Base-by-base conservation (phyloP, 2,888 invertebrate species). In the Drosophila testacea region DNA sequence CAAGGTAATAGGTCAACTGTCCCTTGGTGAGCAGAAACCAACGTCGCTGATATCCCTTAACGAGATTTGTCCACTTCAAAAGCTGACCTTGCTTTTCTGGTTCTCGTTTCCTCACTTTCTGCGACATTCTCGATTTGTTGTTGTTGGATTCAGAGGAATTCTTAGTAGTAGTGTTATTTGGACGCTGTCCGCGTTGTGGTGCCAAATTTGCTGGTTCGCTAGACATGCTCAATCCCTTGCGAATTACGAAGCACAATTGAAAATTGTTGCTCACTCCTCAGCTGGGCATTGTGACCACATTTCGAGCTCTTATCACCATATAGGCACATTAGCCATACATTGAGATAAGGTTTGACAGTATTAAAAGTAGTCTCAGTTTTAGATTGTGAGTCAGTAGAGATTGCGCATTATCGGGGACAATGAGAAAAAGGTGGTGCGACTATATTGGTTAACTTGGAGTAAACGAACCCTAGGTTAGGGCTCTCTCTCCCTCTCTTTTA, bases 11-110 rank as follows among this genome's bases (percentile, higher is more conserved):
- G 73, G 98, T 98, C 90, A 99, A 95, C 89, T 97, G 95, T 92
- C 98, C 98, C 94, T 98, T 97, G 91, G 98, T 97, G 91, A 99
- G 95, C 89, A 99, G 99, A 94, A 99, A 99, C 99, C 99, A 99
- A 90, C 99, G 95, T 92, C 98, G 96, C 93, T 99, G 99, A 93
- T 99, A 99, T 89, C 99, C 97, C 94, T 98, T 98, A 73, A 99
- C 94, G 93, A 99, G 99, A 93, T 99, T 99, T 73, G 99, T 99
- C 99, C 99, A 99, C 93, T 99, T 99, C 91, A 97, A 96, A 48
- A 99, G 95, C 98, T 98, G 99, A 71, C 99, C 99, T 71, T 59
- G 7, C 10, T 4, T 1, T 42, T 27, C 2, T 0, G 56, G 46
- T 0, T 48, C 63, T 2, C 73, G 63, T 11, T 59, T 65, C 6